phyloP scores from a whole-genome alignment of 2,113 vertebrate genomes.

The Octodon degus region DNA sequence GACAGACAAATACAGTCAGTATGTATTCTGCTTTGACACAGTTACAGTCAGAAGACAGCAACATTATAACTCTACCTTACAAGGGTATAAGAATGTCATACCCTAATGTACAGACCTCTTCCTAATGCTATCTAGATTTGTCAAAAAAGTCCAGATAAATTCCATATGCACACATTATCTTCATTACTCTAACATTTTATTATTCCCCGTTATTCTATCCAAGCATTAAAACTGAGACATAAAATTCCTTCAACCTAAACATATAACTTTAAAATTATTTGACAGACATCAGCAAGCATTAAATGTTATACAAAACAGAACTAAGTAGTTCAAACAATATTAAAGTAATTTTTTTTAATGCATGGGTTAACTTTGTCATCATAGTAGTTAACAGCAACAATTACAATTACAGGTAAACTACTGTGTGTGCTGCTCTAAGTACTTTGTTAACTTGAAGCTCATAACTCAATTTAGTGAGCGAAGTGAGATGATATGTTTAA shows the following conservation, averaged over 20 bases:
- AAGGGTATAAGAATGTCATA: not conserved
- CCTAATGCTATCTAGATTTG: not conserved
- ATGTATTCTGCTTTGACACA: not conserved
- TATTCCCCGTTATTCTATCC: constrained; percentile 33
- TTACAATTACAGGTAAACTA: not conserved
- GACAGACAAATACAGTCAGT: not conserved
- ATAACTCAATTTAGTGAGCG: constrained; percentile 34
- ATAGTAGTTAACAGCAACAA: not conserved
- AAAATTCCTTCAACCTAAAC: constrained; percentile 26
- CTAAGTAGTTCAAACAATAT: not conserved
- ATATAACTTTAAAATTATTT: not conserved
- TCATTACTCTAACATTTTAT: not conserved
- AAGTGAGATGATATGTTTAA: not conserved
- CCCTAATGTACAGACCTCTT: not conserved
- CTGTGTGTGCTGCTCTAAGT: not conserved
- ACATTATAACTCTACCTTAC: not conserved
- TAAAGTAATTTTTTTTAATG: not conserved
- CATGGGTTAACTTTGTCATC: not conserved
- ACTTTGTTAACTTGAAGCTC: not conserved
- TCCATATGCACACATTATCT: not conserved
- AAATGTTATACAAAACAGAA: constrained; percentile 2
- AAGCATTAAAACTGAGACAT: constrained; percentile 50
- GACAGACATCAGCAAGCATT: constrained; percentile 11
- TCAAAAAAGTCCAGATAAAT: not conserved
- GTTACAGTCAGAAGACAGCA: not conserved